Evolutionary conservation across 2,888 invertebrate species (phyloP).

Genomic region (Aphodius granarius): DNA sequence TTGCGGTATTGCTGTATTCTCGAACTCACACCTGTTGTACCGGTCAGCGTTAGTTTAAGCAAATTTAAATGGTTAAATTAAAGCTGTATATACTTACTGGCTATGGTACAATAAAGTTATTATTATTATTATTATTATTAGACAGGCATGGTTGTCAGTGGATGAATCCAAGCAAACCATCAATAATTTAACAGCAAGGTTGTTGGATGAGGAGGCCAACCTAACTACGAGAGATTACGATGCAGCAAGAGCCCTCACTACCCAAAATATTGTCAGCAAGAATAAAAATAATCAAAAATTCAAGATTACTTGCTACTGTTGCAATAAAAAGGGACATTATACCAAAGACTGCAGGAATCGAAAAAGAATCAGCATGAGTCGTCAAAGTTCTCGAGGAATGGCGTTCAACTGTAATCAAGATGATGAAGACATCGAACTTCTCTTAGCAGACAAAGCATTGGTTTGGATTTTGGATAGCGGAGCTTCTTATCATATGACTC

Average conservation of each 20-base stretch:
- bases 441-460: constrained; percentile 15
- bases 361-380: not conserved
- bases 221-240: constrained; percentile 9
- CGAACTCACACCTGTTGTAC: no score
- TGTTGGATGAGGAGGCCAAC: constrained; percentile 34
- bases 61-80: no score
- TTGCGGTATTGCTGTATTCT: no score
- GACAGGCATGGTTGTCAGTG: constrained; percentile 36
- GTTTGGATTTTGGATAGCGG: constrained; percentile 38
- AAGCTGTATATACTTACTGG: no score
- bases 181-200: constrained; percentile 29
- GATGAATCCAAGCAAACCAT: constrained; percentile 33
- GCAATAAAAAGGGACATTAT: no score
- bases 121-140: no score
- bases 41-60: no score
- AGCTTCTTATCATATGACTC: constrained; percentile 37
- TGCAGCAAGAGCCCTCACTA: not conserved
- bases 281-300: not conserved
- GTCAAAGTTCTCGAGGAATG: not conserved
- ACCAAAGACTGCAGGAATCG: no score
- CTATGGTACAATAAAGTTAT: no score
- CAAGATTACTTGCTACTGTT: constrained; percentile 16
- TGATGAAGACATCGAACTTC: not conserved
- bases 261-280: not conserved
- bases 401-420: constrained; percentile 21